Base-by-base conservation (phyloP, 2,797 vertebrate species). In the Oreochromis grahami region DNA sequence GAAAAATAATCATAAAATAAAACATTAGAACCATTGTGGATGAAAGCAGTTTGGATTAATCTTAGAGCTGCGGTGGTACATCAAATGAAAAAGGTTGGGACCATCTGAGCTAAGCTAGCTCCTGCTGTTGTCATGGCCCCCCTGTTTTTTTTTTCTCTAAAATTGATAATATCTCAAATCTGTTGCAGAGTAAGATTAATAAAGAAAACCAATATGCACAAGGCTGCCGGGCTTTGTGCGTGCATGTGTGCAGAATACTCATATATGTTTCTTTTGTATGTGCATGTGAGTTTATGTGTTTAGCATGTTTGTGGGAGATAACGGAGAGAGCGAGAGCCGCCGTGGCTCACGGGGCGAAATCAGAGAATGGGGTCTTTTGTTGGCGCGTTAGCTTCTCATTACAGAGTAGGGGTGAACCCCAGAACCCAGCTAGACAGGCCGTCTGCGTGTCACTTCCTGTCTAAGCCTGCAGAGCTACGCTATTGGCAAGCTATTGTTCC, bases 401-500 rank as follows among this genome's bases (percentile, higher is more conserved):
- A 95, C 92, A 90, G 95, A 92, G 80, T 93, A 56, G 82, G 89
- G 90, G 93, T 92, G 93, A 93, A 93, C 94, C 88, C 86, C 80
- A 86, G 83, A 85, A 88, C 84, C 89, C 86, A 68, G 60, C 84
- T 77, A 95, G 93, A 95, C 94, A 93, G 87, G 74, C 91, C 90
- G 94, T 94, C 94, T 95, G 89, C 8, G 72, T 94, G 93, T 95
- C 93, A 95, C 95, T 96, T 97, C 95, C 96, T 96, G 93, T 77
- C 85, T 82, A 14, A 65, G 89, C 81, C 86, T 50, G 78, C 60
- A 6, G 82, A 93, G 92, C 89, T 38, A 93, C 19, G 88, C 94
- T 86, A 96, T 92, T 94, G 94, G 94, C 89, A 86, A 88, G 82
- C 93, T 92, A 92, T 95, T 95, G 93, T 96, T 95, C 94, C 91